Conservation (phyloP, 2,113 vertebrate genomes). For the Sceloporus tristichus region DNA sequence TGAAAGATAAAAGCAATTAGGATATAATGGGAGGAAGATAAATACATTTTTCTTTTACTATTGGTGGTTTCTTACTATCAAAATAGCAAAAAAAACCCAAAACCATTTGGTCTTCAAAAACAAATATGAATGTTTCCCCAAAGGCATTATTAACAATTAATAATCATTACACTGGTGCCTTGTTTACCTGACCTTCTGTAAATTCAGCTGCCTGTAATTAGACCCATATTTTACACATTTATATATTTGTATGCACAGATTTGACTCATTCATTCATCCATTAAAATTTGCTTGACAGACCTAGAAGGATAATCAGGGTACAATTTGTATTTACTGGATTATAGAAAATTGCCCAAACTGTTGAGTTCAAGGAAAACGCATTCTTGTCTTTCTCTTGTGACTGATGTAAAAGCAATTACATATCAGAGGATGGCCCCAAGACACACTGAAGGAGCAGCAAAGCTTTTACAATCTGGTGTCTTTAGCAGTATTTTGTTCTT, state of each 20-base stretch:
- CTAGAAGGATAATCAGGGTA: constrained; percentile 84
- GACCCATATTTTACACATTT: constrained; percentile 87
- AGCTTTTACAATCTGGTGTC: constrained; percentile 63
- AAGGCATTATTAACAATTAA: constrained; percentile 92
- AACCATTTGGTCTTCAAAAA: constrained; percentile 76
- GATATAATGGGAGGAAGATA: constrained; percentile 36
- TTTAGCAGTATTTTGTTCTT: constrained; percentile 61
- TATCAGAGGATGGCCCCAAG: constrained; percentile 71
- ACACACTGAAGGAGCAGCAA: constrained; percentile 67
- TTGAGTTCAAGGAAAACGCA: constrained; percentile 80
- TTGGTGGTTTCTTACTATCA: constrained; percentile 63
- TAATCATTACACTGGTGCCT: constrained; percentile 87
- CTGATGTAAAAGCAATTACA: constrained; percentile 78
- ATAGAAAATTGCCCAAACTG: constrained; percentile 85
- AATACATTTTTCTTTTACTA: constrained; percentile 55
- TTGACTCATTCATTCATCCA: constrained; percentile 87
- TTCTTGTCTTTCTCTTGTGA: constrained; percentile 77
- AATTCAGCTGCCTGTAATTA: constrained; percentile 88
- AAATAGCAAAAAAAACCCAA: constrained; percentile 65
- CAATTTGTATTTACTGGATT: constrained; percentile 88
- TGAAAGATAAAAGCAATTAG: constrained; percentile 69
- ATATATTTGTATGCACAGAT: constrained; percentile 81
- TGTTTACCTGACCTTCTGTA: constrained; percentile 88
- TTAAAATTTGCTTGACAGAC: constrained; percentile 86
- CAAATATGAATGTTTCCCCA: constrained; percentile 79